phyloP scores from a whole-genome alignment of 2,113 vertebrate species.

The Blennius ocellaris region DNA sequence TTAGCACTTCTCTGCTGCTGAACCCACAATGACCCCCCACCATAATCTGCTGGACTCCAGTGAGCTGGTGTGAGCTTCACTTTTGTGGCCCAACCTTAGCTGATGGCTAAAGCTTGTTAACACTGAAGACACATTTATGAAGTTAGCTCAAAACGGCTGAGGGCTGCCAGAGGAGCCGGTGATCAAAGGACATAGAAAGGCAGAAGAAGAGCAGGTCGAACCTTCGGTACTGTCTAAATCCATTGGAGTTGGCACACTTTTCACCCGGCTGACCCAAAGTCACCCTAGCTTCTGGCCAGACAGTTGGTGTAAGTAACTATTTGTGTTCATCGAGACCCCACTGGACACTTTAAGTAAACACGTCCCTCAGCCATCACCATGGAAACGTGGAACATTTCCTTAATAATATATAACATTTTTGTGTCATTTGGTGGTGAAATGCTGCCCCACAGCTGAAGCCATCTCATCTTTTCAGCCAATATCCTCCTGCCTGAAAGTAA shows the following conservation, averaged over 20 bases:
- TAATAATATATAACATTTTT: conserved; percentile 56
- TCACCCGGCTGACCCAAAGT: conserved; percentile 45
- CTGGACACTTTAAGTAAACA: conserved; percentile 13
- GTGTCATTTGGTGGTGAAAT: conserved; percentile 44
- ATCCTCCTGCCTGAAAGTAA: conserved; percentile 47
- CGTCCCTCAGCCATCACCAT: conserved; percentile 33
- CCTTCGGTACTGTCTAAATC: conserved; percentile 19
- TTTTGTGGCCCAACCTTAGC: conserved; percentile 26
- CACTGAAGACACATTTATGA: conserved; percentile 74
- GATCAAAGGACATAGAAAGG: conserved; percentile 35
- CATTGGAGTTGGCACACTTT: conserved; percentile 57
- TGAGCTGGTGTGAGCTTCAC: conserved; percentile 25
- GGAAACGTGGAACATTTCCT: conserved; percentile 31
- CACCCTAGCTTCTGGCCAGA: conserved; percentile 27
- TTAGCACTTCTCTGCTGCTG: conserved; percentile 41
- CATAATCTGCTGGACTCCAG: conserved; percentile 27
- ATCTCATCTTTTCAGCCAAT: conserved; percentile 53
- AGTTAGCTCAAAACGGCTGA: conserved; percentile 54
- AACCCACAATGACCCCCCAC: conserved; percentile 36
- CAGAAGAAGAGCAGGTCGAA: conserved; percentile 16
- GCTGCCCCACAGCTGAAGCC: conserved; percentile 35
- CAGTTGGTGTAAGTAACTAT: conserved; percentile 12
- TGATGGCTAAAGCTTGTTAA: conserved; percentile 77
- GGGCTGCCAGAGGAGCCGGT: conserved; percentile 32
- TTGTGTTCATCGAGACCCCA: conserved; percentile 34